Base-by-base conservation (phyloP, 2,113 vertebrate species). In the Pholis gunnellus region DNA sequence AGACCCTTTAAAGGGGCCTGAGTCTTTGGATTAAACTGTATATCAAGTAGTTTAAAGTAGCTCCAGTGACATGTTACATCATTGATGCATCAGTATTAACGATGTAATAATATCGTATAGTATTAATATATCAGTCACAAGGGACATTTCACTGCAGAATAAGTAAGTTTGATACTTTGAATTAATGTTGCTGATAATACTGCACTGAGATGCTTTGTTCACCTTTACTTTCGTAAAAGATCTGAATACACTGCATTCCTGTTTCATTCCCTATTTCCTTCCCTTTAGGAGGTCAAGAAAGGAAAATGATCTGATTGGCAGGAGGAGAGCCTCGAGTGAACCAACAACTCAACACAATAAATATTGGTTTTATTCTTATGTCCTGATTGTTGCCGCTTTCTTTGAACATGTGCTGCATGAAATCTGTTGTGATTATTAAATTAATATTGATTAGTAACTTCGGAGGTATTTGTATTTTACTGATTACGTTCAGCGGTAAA, bases 251-350 rank as follows among this genome's bases (percentile, higher is more conserved):
- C n/a, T 34, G 20, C 13, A 56, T 3, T 7, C 10, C 52, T 65
- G 10, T 48, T 40, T 34, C 9, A 9, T 46, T 60, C 48, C 9
- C 71, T 64, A 13, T 66, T 68, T 65, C 0, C 0, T 80, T 82
- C 44, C 11, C 78, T 79, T 44, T 3, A 93, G 92, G 82, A 88
- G 18, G 74, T 79, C 8, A 60, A 87, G 61, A 70, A 71, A 52
- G n/a, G 9, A 74, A 59, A 69, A 34, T 0, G 0, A 63, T 50
- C 36, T 11, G 14, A 44, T 17, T 2, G 20, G 44, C 20, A n/a
- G 48, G 56, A 72, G 0, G 81, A 34, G 17, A 63, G 6, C 2
- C 2, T 25, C 38, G 3, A 9, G 69, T 14, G 14, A 60, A 74
- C 1, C 22, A 40, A 77, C 78, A 15, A 48, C 4, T 14, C 13